Conservation (phyloP, 2,888 invertebrate species). For the Pyralis farinalis region DNA sequence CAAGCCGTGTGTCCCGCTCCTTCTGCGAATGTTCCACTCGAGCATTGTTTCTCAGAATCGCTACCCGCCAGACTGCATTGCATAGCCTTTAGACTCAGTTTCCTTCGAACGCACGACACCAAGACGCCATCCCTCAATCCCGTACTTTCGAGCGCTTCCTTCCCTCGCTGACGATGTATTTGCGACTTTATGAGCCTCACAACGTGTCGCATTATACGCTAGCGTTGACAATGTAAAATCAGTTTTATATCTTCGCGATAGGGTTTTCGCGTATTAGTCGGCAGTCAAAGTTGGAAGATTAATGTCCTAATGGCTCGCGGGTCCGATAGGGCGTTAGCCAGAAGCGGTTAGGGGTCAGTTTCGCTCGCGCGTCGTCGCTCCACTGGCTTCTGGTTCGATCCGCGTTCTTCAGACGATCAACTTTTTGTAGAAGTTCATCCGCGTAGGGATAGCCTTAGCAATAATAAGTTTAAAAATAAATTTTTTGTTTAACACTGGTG, state of each 20-base stretch:
- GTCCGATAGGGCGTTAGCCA: slow-evolving; percentile 45
- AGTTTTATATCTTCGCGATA: slow-evolving; percentile 52
- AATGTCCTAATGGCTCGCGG: slow-evolving; percentile 49
- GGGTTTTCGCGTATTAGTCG: slow-evolving; percentile 44
- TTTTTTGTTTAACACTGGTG: neutral
- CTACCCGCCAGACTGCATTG: slow-evolving; percentile 61
- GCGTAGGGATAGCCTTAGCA: slow-evolving; percentile 52
- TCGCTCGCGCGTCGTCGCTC: slow-evolving; percentile 41
- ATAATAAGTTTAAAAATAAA: slow-evolving; percentile 61
- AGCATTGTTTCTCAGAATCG: slow-evolving; percentile 74
- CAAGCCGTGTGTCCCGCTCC: slow-evolving; percentile 57
- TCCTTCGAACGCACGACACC: slow-evolving; percentile 39
- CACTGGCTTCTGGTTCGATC: slow-evolving; percentile 54
- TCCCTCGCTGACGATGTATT: slow-evolving; percentile 43
- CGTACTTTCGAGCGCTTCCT: slow-evolving; percentile 49
- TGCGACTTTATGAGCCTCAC: slow-evolving; percentile 44
- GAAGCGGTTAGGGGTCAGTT: slow-evolving; percentile 46
- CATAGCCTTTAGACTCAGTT: slow-evolving; percentile 47
- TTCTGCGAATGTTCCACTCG: slow-evolving; percentile 64
- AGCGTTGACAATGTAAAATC: slow-evolving; percentile 40
- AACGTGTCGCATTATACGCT: slow-evolving; percentile 26
- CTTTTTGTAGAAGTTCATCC: slow-evolving; percentile 71
- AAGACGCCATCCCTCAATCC: slow-evolving; percentile 60
- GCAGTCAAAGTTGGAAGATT: slow-evolving; percentile 43
- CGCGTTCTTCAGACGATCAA: slow-evolving; percentile 73